These are phyloP conservation scores for Acromyrmex charruanus DNA, from an alignment of 1,140 invertebrate species.

Conservation along the genomic window DNA sequence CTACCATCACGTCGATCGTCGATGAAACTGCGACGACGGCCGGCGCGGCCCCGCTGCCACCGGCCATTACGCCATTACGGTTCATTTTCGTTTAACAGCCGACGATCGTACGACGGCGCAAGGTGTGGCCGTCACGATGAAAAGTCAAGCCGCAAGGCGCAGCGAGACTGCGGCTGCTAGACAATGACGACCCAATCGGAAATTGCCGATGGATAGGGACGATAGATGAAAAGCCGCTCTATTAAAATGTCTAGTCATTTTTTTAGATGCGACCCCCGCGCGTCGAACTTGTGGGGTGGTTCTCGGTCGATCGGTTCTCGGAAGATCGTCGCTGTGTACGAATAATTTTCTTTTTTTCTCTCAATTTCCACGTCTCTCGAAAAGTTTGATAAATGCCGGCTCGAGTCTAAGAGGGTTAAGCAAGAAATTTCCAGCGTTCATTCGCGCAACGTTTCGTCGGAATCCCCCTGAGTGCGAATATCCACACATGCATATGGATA, in stretches of 20 bases:
- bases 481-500: not conserved
- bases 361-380: not conserved
- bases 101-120: constrained; percentile 73
- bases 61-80: constrained; percentile 84
- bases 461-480: constrained; percentile 20
- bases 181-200: constrained; percentile 85
- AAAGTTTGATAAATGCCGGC: constrained; percentile 15
- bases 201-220: constrained; percentile 82
- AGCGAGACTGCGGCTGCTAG: constrained; percentile 68
- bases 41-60: constrained; percentile 35
- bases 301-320: constrained; percentile 19
- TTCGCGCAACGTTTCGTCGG: constrained; percentile 23
- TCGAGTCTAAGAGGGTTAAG: constrained; percentile 47
- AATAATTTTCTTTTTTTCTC: constrained; percentile 17
- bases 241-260: constrained; percentile 79
- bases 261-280: constrained; percentile 49
- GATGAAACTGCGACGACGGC: constrained; percentile 48
- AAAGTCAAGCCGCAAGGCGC: constrained; percentile 76
- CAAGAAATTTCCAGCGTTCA: constrained; percentile 46
- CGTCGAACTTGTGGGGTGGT: not conserved
- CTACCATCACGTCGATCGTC: constrained; percentile 40
- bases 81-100: constrained; percentile 83
- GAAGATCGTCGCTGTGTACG: constrained; percentile 34
- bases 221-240: constrained; percentile 71
- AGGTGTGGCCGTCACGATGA: constrained; percentile 84